Conservation (phyloP, 2,888 invertebrate species). For the Enchytraeus crypticus region DNA sequence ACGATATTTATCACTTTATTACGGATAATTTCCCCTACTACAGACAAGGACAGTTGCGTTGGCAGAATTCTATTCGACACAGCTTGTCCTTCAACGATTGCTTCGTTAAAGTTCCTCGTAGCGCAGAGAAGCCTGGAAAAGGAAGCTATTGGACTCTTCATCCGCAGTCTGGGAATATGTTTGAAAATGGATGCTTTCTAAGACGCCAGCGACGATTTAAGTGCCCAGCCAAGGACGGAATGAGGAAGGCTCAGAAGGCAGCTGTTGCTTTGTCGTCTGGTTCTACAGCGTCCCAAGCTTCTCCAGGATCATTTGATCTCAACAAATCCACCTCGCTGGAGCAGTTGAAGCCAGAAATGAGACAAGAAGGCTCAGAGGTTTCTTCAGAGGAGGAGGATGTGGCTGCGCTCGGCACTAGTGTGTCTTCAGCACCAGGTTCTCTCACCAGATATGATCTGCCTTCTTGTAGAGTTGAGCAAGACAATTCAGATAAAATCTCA, state of each 20-base stretch:
- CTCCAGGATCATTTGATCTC: too few species aligned
- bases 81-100: slow-evolving; percentile 97
- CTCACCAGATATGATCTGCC: too few species aligned
- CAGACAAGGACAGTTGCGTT: slow-evolving; percentile 93
- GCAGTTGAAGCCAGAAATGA: too few species aligned
- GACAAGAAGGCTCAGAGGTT: too few species aligned
- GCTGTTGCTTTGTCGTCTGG: too few species aligned
- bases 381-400: too few species aligned
- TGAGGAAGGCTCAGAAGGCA: slow-evolving; percentile 13
- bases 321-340: too few species aligned
- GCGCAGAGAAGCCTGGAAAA: slow-evolving; percentile 90
- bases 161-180: slow-evolving; percentile 98
- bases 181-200: slow-evolving; percentile 96
- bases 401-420: too few species aligned
- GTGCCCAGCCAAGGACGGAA: slow-evolving; percentile 16
- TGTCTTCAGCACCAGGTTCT: too few species aligned
- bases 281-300: too few species aligned
- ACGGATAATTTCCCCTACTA: slow-evolving; percentile 99
- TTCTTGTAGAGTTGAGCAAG: too few species aligned
- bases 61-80: slow-evolving; percentile 98
- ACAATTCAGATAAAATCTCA: too few species aligned
- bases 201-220: slow-evolving; percentile 95
- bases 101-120: slow-evolving; percentile 84
- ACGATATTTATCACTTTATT: slow-evolving; percentile 98
- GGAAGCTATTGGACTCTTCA: slow-evolving; percentile 98